Evolutionary conservation across 2,113 vertebrate species (phyloP).

Genomic region (Strigops habroptila): DNA sequence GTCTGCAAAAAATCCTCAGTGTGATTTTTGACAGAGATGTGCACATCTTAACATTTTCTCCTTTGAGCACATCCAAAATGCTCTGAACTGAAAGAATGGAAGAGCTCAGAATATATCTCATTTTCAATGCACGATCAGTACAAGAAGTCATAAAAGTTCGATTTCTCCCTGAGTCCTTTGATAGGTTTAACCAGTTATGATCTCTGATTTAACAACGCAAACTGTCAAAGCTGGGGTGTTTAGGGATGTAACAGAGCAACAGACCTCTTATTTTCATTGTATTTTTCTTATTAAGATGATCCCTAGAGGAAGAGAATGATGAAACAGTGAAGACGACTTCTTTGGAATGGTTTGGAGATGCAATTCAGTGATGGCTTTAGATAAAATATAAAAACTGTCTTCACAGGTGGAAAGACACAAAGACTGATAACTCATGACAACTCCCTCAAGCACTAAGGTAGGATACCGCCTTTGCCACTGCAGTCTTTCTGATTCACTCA

Average conservation of each 20-base stretch:
- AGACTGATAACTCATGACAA: not conserved
- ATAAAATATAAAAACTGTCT: not conserved
- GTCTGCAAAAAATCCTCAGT: rapidly evolving
- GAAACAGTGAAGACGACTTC: not conserved
- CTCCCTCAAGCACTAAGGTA: not conserved
- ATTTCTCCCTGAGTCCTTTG: not conserved
- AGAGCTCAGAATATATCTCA: not conserved
- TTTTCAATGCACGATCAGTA: not conserved
- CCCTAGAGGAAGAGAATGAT: not conserved
- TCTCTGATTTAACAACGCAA: not conserved
- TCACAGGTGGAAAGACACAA: not conserved
- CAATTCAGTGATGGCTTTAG: not conserved
- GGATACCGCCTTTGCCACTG: not conserved
- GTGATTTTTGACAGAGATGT: not conserved
- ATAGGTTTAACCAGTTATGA: not conserved
- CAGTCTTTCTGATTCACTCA: not conserved
- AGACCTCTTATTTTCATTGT: not conserved
- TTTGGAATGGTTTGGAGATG: not conserved
- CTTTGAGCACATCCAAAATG: not conserved
- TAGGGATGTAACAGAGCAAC: not conserved
- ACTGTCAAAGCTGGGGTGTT: not conserved
- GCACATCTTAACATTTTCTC: not conserved
- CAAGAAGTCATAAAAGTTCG: not conserved
- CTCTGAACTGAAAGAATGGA: not conserved
- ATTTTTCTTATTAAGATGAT: not conserved